Evolutionary conservation across 2,113 vertebrate genomes (phyloP), one percentile per base, ranked within the genome.

Genomic region (Leucoraja erinaceus): DNA sequence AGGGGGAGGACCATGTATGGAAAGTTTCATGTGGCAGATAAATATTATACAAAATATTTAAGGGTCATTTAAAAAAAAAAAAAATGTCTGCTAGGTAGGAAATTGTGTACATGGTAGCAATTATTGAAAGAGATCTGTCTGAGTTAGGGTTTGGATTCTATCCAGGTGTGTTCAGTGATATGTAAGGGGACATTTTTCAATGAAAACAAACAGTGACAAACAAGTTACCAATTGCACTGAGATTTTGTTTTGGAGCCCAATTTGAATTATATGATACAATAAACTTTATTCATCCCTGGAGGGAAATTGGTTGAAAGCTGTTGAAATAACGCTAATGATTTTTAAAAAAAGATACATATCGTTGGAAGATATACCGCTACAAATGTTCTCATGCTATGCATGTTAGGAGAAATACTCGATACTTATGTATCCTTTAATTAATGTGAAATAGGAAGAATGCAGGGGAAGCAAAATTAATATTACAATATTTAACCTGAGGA

Each of bases 151-250:
- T 90, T 90, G 61, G n/a, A 31, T 31, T 4, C 61, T 31, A 33
- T 68, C 12, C n/a, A 66, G 61, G 28, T 86, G n/a, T 86, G 56
- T 86, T 86, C 83, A 88, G 83, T 88, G 28, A 68, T 68, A 61
- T 66, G 61, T 5, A 14, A 18, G 33, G 18, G 83, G 38, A 79
- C 77, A 79, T 63, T 90, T 38, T 47, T 72, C 66, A 20, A 68
- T 33, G 47, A 38, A 47, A 91, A 28, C 66, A 22, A 33, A 38
- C 18, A 56, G 33, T 33, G 16, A 90, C 8, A 70, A 86, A n/a
- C 14, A n/a, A 4, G 56, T 68, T 70, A 25, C 66, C 38, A 47
- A 47, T 47, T 47, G 38, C 38, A 47, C 20, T 72, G 70, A 72
- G 18, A 72, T 22, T 12, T 14, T 0, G 38, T 91, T 70, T 91